These are phyloP conservation scores for Lycaena phlaeas DNA, from an alignment of 2,888 invertebrate genomes.

Conservation along the genomic window DNA sequence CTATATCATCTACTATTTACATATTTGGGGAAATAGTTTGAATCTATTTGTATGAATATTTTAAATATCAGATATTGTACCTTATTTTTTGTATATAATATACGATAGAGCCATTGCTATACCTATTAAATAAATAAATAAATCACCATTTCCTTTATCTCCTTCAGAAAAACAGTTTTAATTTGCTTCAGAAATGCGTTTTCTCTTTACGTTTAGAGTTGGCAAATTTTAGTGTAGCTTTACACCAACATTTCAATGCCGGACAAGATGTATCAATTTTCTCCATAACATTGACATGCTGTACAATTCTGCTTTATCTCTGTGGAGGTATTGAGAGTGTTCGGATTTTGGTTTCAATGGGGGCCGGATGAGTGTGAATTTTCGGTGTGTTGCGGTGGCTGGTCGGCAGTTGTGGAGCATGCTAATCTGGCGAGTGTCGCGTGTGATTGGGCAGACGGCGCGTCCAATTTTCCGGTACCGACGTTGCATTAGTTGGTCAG, in stretches of 20 bases:
- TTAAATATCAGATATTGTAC: too few species aligned
- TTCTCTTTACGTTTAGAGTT: too few species aligned
- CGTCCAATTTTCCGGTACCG: conserved; percentile 67
- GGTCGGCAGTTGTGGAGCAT: conserved; percentile 41
- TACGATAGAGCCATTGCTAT: too few species aligned
- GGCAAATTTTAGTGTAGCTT: too few species aligned
- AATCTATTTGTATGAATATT: too few species aligned
- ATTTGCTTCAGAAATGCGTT: neutral
- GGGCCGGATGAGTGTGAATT: conserved; percentile 44
- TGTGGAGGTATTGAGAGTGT: conserved; percentile 25
- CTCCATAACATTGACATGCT: conserved; percentile 29
- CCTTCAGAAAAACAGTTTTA: too few species aligned
- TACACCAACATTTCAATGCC: too few species aligned
- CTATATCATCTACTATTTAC: too few species aligned
- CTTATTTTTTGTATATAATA: too few species aligned
- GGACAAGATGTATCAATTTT: conserved; percentile 33
- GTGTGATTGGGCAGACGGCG: conserved; percentile 65
- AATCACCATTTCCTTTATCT: too few species aligned
- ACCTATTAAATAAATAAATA: too few species aligned
- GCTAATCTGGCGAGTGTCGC: conserved; percentile 70
- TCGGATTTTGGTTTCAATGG: conserved; percentile 45
- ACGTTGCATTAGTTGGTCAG: conserved; percentile 49
- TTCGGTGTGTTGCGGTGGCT: conserved; percentile 32
- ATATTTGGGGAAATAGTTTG: too few species aligned
- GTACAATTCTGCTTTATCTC: conserved; percentile 46